Evolutionary conservation across 2,888 invertebrate genomes (phyloP), one percentile per base, ranked within the genome.

Genomic region (Eupithecia vulgata): DNA sequence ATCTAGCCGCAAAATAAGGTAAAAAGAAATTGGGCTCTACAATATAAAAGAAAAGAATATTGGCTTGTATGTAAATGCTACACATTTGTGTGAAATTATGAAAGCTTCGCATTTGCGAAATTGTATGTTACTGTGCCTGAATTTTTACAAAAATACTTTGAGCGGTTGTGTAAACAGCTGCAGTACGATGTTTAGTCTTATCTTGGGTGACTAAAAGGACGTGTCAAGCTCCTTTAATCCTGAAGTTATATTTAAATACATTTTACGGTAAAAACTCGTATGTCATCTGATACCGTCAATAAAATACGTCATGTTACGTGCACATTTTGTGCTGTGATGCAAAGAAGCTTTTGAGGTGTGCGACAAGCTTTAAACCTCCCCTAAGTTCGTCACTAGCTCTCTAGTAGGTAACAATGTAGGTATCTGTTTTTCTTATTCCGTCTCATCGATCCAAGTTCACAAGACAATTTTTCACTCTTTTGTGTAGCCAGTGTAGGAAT

Each of bases 401-500:
- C 45, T 17, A 45, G 8, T 45, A 45, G 45, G 7, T 45, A n/a
- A n/a, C 45, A n/a, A 45, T 10, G 59, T 6, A 45, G 3, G 59
- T 6, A 59, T 59, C 59, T 30, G 13, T 59, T 59, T 30, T 17
- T 61, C 34, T 30, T 61, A 17, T 34, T 17, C 12, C 37, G 10
- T 15, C 25, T 25, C 65, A 40, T 40, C 40, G 25, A 65, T 40
- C 21, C 37, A 64, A 40, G 21, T 64, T 64, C 37, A 15, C 5
- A 65, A n/a, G 65, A 25, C 40, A 40, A 65, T 65, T 65, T 65
- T 65, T 65, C 65, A 65, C 40, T 42, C 25, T 40, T 65, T 65
- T 65, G 65, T 65, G 25, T 64, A 59, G 40, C 59, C 40, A 52
- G 72, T 35, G 12, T 67, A 64, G 15, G 48, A 65, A 48, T 71